Evolutionary conservation across 35 echinoderm and acorn worm genomes (phyloP).

Genomic region (Stichopus chloronotus): DNA sequence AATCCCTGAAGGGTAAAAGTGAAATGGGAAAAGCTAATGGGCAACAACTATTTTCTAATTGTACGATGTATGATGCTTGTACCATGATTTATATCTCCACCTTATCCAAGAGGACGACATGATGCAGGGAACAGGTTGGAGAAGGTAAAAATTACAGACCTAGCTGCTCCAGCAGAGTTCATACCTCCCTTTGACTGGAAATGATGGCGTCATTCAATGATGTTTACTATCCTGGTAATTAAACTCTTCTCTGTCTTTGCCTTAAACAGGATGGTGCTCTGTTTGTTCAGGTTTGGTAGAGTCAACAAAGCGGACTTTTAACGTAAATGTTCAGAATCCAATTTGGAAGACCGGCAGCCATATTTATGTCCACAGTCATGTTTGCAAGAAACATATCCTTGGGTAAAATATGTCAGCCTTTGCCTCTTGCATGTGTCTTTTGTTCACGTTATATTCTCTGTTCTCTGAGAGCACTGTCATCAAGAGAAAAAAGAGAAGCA

Average conservation of each 20-base stretch:
- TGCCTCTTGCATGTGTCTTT: neutral
- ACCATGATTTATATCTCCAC: too few species aligned
- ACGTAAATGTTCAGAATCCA: neutral
- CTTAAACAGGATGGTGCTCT: neutral
- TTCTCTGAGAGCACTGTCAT: too few species aligned
- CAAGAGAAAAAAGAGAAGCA: neutral
- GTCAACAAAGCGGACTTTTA: neutral
- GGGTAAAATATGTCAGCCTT: neutral
- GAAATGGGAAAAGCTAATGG: too few species aligned
- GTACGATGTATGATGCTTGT: too few species aligned
- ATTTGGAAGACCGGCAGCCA: neutral
- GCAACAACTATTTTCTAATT: too few species aligned
- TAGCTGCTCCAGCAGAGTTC: neutral
- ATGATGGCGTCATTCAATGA: neutral
- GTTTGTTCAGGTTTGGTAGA: conserved; percentile 23
- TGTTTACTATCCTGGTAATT: neutral
- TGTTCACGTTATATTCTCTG: neutral
- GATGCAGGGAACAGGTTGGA: too few species aligned
- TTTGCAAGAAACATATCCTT: neutral
- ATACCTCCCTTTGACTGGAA: neutral
- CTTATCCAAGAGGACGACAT: too few species aligned
- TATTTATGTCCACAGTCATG: conserved; percentile 6
- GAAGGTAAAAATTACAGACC: too few species aligned
- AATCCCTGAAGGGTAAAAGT: too few species aligned
- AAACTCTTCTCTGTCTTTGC: neutral